Base-by-base conservation (phyloP, 2,888 invertebrate genomes). In the Conops quadrifasciatus region DNA sequence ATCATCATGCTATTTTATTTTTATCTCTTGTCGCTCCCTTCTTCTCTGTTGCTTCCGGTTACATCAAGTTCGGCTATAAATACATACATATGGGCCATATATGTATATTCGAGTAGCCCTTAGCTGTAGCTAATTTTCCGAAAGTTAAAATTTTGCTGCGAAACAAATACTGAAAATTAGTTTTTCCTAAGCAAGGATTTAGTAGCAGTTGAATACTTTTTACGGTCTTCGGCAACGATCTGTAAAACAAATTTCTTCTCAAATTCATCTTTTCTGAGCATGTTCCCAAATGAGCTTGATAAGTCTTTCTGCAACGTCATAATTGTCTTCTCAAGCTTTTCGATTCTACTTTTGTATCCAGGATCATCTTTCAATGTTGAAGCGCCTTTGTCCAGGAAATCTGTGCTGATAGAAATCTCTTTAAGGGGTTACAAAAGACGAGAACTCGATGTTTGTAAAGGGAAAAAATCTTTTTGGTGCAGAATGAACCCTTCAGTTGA, bases 291-390 rank as follows among this genome's bases (percentile, higher is more conserved):
- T 65, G 51, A 65, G 65, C 24, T 26, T 65, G 28, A 51, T 30
- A 65, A 7, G 53, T 65, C 51, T 65, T 65, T 65, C 65, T 30
- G 53, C 51, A 65, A 65, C 65, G 30, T 65, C 53, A 51, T 51
- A 65, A 63, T 45, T 65, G 28, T 65, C 15, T 26, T 28, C 28
- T 65, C 51, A 26, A 63, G 63, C 19, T 63, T 49, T 49, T 49
- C 1, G n/a, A 13, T 49, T 49, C 49, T 1, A 58, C 28, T 2
- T 58, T 58, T 24, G 15, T 26, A 58, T 26, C 13, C n/a, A 53
- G 53, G 19, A 53, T 53, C 19, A 19, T 16, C 58, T 28, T 15
- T 58, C 58, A 13, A 58, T 58, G 15, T 58, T 58, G 28, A 58
- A 58, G 58, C 7, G 58, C 28, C 58, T 58, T 58, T 26, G 58